phyloP scores from a whole-genome alignment of 2,888 invertebrate species.

The Pristionchus entomophagus region DNA sequence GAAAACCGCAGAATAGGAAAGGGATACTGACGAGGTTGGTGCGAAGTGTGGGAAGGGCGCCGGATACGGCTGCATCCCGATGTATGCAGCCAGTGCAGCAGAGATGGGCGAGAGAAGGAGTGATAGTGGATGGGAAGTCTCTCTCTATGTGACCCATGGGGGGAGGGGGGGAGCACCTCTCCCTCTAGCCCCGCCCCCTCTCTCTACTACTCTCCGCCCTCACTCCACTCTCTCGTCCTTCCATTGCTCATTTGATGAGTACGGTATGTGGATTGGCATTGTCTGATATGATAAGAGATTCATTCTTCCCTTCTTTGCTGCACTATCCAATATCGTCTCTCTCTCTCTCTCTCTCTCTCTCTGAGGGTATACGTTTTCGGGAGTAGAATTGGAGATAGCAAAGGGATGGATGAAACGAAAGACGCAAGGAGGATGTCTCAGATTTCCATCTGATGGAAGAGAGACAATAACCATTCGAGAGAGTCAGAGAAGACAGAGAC shows the following conservation, averaged over 20 bases:
- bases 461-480: slow-evolving; percentile 1
- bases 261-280: not conserved
- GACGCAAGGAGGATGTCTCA: slow-evolving; percentile 26
- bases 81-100: not conserved
- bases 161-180: not conserved
- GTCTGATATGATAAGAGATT: slow-evolving; percentile 4
- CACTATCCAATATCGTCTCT: slow-evolving; percentile 28
- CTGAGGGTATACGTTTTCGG: slow-evolving; percentile 35
- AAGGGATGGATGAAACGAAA: slow-evolving; percentile 22
- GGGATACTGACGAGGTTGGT: slow-evolving; percentile 17
- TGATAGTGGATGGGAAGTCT: not conserved
- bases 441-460: not conserved
- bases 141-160: no score
- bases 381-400: slow-evolving; percentile 2
- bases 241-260: not conserved
- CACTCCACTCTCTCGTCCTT: not conserved
- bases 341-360: no score
- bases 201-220: not conserved
- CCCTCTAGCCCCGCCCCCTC: not conserved
- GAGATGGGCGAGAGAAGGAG: not conserved
- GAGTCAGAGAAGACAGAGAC: not conserved
- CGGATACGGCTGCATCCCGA: slow-evolving; percentile 36
- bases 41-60: not conserved
- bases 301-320: not conserved
- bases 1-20: slow-evolving; percentile 15